phyloP scores from a whole-genome alignment of 53 echinoderm and acorn worm species.

The Echinometra lucunter region DNA sequence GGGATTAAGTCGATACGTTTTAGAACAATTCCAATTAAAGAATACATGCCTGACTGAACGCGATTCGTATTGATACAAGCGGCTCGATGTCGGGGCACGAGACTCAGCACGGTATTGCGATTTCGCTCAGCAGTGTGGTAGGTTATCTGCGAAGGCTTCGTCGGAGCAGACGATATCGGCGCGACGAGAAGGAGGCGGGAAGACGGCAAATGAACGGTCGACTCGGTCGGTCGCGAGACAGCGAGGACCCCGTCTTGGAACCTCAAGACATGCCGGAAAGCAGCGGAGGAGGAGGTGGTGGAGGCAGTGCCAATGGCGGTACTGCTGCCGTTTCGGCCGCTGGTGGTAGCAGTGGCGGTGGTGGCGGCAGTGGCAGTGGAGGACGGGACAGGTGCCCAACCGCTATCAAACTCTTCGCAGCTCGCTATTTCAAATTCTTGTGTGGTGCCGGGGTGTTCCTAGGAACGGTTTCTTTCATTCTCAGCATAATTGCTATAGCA shows the following conservation, averaged over 20 bases:
- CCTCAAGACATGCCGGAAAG: slow-evolving; percentile 67
- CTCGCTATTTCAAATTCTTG: slow-evolving; percentile 56
- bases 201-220: slow-evolving; percentile 58
- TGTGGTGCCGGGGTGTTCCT: slow-evolving; percentile 60
- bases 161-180: slow-evolving; percentile 59
- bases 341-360: background rate
- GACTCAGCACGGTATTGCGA: slow-evolving; percentile 18
- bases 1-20: slow-evolving; percentile 65
- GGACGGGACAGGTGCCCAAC: slow-evolving; percentile 55
- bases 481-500: slow-evolving; percentile 63
- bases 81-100: slow-evolving; percentile 62
- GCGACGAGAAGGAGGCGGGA: slow-evolving; percentile 63
- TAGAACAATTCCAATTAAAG: slow-evolving; percentile 1
- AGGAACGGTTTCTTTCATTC: slow-evolving; percentile 62
- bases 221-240: slow-evolving; percentile 4
- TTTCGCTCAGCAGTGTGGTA: slow-evolving; percentile 62
- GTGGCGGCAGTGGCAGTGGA: background rate
- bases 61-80: background rate
- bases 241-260: slow-evolving; percentile 64
- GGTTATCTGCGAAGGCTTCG: slow-evolving; percentile 66
- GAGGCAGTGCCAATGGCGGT: background rate
- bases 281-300: slow-evolving; percentile 45
- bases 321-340: background rate
- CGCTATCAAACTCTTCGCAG: slow-evolving; percentile 60
- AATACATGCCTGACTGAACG: slow-evolving; percentile 60